Evolutionary conservation across 2,113 vertebrate genomes (phyloP), one percentile per base, ranked within the genome.

Genomic region (Podiceps cristatus): DNA sequence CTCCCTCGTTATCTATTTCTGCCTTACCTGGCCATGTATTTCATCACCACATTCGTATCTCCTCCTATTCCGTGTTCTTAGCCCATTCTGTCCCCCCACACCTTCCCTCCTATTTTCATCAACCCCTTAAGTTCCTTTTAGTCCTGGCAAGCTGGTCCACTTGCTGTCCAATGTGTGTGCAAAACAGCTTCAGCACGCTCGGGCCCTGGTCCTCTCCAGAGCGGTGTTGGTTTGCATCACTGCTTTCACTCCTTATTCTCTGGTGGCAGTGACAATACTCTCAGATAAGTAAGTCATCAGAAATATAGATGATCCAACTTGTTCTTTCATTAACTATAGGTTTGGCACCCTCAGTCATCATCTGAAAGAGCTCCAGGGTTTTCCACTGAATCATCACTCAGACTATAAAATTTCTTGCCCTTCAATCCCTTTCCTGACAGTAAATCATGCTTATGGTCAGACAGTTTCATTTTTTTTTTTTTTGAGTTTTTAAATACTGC

Each of bases 141-240:
- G 64, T 50, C 19, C 12, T 42, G 76, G 71, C 10, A 53, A 68
- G 15, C 22, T 28, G 25, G 13, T 64, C 33, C 40, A 16, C 10
- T 71, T 58, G 44, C 33, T 50, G 13, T n/a, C 24, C 53, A 44
- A 23, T 3, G 18, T 9, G 4, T 16, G 23, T 12, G 24, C 6
- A 37, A 59, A 91, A 40, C 33, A 71, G 20, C 37, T 56, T 55
- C 18, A 71, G 18, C 28, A 66, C 29, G 23, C 7, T 60, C 27
- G 31, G 50, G 29, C 18, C 44, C 1, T 1, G 17, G 3, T 63
- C 42, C 29, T 47, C 18, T 45, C 33, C 71, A 78, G 66, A 40
- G 17, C 42, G 16, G 6, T 11, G 44, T 0, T 59, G 16, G 8
- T 74, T 67, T 68, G 13, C 13, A 63, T n/a, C 0, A 0, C 44